Percentiles rank a stretch among this genome's conserved stretches.
phyloP scores from a whole-genome alignment of 2,113 vertebrate genomes.

The Spea multiplicata region DNA sequence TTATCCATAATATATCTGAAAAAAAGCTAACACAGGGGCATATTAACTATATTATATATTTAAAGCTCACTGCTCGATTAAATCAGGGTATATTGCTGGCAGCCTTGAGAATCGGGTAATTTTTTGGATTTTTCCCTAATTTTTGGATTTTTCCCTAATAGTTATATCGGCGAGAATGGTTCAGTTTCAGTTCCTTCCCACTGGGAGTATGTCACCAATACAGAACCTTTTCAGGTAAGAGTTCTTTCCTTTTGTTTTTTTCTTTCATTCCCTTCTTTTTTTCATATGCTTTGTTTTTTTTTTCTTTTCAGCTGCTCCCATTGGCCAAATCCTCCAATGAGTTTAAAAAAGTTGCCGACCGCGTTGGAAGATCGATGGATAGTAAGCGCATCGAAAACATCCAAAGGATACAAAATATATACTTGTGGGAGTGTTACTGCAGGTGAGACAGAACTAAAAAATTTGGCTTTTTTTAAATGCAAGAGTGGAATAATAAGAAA shows the following conservation, averaged over 20 bases:
- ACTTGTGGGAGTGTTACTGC: constrained; percentile 97
- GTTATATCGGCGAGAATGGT: constrained; percentile 92
- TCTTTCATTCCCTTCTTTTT: neutral
- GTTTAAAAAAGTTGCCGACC: constrained; percentile 85
- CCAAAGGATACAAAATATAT: constrained; percentile 93
- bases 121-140: constrained; percentile 36
- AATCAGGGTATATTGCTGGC: no score
- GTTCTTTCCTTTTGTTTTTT: neutral
- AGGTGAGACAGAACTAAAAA: constrained; percentile 76
- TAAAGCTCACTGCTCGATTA: no score
- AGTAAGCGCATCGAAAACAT: constrained; percentile 84
- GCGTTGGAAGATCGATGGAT: constrained; percentile 90
- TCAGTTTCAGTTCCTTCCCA: constrained; percentile 86
- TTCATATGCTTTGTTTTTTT: neutral
- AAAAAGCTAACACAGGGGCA: no score
- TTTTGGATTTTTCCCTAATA: constrained; percentile 54
- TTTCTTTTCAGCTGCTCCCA: constrained; percentile 70
- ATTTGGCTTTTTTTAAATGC: no score
- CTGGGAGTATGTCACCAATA: constrained; percentile 90
- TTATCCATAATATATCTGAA: no score
- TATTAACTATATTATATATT: no score
- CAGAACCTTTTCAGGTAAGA: constrained; percentile 86
- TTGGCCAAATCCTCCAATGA: constrained; percentile 86
- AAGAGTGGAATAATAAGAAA: no score
- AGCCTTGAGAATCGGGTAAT: no score